Evolutionary conservation across 2,113 vertebrate species (phyloP).

Genomic region (Odocoileus virginianus): DNA sequence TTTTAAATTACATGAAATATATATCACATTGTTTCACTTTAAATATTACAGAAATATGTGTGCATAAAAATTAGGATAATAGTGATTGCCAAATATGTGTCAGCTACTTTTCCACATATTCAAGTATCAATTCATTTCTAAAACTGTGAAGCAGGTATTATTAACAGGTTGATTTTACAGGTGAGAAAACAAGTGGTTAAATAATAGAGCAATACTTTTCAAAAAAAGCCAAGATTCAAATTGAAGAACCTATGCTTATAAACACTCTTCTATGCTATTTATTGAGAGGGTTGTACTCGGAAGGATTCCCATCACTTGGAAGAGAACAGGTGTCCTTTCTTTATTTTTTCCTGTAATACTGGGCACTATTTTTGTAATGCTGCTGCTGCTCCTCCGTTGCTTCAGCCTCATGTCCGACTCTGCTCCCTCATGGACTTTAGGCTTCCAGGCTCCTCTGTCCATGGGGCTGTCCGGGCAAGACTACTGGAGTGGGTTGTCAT

Average conservation of each 20-base stretch:
- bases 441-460: neutral
- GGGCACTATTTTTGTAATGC: neutral
- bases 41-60: neutral
- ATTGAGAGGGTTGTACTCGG: neutral
- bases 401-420: rapidly evolving
- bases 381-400: neutral
- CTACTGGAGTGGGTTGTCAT: neutral
- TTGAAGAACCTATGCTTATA: neutral
- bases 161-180: neutral
- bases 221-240: neutral
- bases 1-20: neutral
- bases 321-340: neutral
- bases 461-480: neutral
- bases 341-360: neutral
- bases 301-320: neutral
- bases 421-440: neutral
- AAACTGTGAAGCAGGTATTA: neutral
- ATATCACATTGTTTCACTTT: neutral
- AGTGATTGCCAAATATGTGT: neutral
- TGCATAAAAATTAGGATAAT: neutral
- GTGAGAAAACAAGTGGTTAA: neutral
- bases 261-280: neutral
- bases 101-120: neutral
- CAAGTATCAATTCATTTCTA: neutral
- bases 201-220: neutral